Percentiles rank a stretch among this genome's conserved stretches.
These are phyloP conservation scores for Pogonocichla stellata DNA, from an alignment of 2,113 vertebrate species.

Conservation along the genomic window DNA sequence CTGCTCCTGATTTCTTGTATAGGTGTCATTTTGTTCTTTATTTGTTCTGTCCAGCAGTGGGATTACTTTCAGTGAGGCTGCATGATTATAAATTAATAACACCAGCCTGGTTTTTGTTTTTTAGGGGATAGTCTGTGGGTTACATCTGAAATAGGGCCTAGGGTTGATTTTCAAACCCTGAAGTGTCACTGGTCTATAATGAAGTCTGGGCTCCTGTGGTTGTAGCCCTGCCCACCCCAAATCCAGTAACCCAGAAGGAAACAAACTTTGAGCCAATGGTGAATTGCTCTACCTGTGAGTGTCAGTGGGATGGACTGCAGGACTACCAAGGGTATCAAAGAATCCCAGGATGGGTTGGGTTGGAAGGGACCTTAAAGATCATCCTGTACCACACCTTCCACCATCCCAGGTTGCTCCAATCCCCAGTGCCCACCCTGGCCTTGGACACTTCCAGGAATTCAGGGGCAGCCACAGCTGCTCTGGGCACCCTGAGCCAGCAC, in stretches of 20 bases:
- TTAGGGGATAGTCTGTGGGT: background rate
- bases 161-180: background rate
- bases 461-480: background rate
- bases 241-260: background rate
- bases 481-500: background rate
- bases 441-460: background rate
- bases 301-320: background rate
- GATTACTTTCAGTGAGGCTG: background rate
- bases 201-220: background rate
- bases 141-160: background rate
- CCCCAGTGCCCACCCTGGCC: background rate
- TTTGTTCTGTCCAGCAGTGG: background rate
- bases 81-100: background rate
- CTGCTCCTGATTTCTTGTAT: background rate
- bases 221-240: background rate
- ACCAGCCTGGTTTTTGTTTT: background rate
- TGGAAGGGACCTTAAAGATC: background rate
- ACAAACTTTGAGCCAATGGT: background rate
- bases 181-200: fast-evolving
- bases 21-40: fast-evolving
- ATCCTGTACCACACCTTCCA: background rate
- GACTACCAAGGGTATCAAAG: fast-evolving
- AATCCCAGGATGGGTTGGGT: background rate
- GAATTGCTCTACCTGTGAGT: fast-evolving
- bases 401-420: fast-evolving